Conservation (phyloP, 2,888 invertebrate species). For the Apantesis nais region DNA sequence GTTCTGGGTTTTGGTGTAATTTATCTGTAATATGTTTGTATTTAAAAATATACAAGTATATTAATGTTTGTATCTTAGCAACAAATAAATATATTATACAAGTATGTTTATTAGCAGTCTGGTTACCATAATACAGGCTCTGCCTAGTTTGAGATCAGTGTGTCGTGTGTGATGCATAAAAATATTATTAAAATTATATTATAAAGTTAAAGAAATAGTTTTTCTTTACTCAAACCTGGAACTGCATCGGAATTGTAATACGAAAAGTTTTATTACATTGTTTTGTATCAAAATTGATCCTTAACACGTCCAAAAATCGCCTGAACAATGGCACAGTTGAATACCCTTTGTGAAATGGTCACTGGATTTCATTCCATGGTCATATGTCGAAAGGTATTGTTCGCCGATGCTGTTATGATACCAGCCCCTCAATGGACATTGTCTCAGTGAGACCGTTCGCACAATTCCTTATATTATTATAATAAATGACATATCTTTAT, state of each 20-base stretch:
- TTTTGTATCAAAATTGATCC: slow-evolving; percentile 1
- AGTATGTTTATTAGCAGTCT: too few species aligned
- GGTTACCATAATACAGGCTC: too few species aligned
- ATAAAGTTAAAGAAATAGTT: too few species aligned
- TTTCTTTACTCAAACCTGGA: background rate
- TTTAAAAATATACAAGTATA: too few species aligned
- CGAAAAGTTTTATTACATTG: background rate
- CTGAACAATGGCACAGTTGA: slow-evolving; percentile 15
- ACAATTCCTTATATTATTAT: slow-evolving; percentile 38
- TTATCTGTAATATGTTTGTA: too few species aligned
- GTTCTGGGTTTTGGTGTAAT: too few species aligned
- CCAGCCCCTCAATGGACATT: slow-evolving; percentile 38
- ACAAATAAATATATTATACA: too few species aligned
- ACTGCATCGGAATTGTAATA: background rate
- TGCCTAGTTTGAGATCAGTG: too few species aligned
- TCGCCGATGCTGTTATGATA: slow-evolving; percentile 33
- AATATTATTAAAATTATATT: too few species aligned
- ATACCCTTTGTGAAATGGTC: slow-evolving; percentile 24
- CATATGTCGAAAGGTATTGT: slow-evolving; percentile 17
- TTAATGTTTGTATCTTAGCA: too few species aligned
- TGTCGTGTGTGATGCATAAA: too few species aligned
- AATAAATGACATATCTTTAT: slow-evolving; percentile 33
- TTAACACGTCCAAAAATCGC: slow-evolving; percentile 7
- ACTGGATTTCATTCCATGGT: slow-evolving; percentile 6
- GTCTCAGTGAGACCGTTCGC: slow-evolving; percentile 38